Evolutionary conservation across 1,140 invertebrate genomes (phyloP).

Genomic region (Ridgeia piscesae): DNA sequence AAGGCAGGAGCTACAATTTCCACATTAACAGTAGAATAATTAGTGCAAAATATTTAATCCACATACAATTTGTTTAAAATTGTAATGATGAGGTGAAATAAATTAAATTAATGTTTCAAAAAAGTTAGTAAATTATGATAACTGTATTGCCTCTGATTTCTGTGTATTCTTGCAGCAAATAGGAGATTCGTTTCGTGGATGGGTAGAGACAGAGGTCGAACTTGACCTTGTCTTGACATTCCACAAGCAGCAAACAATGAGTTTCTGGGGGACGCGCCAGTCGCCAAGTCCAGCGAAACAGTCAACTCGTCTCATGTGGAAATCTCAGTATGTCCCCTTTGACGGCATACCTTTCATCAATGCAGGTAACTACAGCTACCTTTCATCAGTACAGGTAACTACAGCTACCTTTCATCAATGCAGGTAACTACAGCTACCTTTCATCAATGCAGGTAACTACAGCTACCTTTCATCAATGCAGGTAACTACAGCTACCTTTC

Average conservation of each 20-base stretch:
- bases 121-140: not conserved
- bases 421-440: slow-evolving; percentile 52
- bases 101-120: too few relatives aligned
- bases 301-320: slow-evolving; percentile 58
- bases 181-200: slow-evolving; percentile 57
- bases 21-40: too few relatives aligned
- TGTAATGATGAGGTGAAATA: too few relatives aligned
- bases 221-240: slow-evolving; percentile 54
- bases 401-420: slow-evolving; percentile 58
- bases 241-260: slow-evolving; percentile 57
- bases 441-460: slow-evolving; percentile 54
- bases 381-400: too few relatives aligned
- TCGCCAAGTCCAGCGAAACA: slow-evolving; percentile 51
- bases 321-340: slow-evolving; percentile 59
- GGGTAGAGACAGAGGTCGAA: slow-evolving; percentile 54
- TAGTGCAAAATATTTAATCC: too few relatives aligned
- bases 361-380: slow-evolving; percentile 39
- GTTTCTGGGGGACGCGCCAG: slow-evolving; percentile 58
- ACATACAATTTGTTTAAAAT: too few relatives aligned
- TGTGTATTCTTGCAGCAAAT: slow-evolving; percentile 47
- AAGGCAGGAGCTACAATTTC: too few relatives aligned
- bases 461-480: slow-evolving; percentile 56
- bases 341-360: slow-evolving; percentile 59
- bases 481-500: slow-evolving; percentile 53
- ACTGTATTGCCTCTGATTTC: not conserved